These are phyloP conservation scores for mouse (Mus musculus) DNA, from an alignment of 2,113 vertebrate species.

Conservation along the genomic window DNA sequence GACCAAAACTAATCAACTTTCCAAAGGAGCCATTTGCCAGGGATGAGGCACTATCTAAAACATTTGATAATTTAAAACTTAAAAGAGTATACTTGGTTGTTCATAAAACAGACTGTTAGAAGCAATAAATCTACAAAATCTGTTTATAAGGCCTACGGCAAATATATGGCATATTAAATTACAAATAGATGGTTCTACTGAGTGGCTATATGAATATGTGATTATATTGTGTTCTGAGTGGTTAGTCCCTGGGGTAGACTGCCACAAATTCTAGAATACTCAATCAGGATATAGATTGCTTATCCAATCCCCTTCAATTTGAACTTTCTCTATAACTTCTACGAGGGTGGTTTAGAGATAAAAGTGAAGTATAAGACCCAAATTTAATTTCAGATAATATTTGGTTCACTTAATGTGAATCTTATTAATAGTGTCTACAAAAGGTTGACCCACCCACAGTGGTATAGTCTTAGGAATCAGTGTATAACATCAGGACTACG, in stretches of 20 bases:
- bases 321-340: background rate
- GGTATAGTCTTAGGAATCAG: background rate
- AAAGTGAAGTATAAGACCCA: background rate
- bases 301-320: background rate
- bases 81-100: constrained; percentile 17
- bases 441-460: background rate
- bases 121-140: background rate
- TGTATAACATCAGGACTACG: background rate
- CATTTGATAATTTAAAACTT: constrained; percentile 22
- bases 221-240: background rate
- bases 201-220: background rate
- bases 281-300: background rate
- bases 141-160: background rate
- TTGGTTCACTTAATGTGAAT: background rate
- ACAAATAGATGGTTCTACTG: background rate
- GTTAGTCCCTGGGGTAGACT: background rate
- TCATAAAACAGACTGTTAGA: constrained; percentile 20
- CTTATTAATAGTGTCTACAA: background rate
- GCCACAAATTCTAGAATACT: background rate
- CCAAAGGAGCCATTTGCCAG: background rate
- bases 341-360: constrained; percentile 1
- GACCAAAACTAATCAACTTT: background rate
- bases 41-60: constrained; percentile 18
- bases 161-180: background rate
- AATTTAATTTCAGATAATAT: background rate